Evolutionary conservation across 2,888 invertebrate genomes (phyloP), one percentile per base, ranked within the genome.

Genomic region (Lasioglossum oenotherae): DNA sequence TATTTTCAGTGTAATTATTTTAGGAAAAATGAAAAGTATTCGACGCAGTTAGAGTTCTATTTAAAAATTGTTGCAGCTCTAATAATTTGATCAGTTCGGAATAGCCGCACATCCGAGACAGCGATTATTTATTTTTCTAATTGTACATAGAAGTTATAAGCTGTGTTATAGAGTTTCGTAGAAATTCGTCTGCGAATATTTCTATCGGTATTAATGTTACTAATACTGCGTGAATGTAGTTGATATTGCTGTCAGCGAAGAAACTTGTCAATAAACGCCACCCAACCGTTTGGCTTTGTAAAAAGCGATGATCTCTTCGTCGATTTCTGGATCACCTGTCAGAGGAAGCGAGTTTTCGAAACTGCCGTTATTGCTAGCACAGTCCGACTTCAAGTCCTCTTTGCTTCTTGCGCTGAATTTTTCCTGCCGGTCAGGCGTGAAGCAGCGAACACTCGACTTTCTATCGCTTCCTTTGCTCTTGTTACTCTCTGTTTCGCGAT

Each of bases 271-370:
- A 82, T 91, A 92, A 76, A 69, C 77, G 67, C 86, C 90, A 23
- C 91, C 92, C 3, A 85, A 81, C 71, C 91, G 89, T 89, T 93
- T 90, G 10, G 92, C 91, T 94, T 94, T 67, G 90, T 92, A 95
- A 93, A 94, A 96, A 64, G 95, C 95, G 81, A 95, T 93, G 78
- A 96, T 96, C 93, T 96, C 96, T 81, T 95, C 95, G 89, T 96
- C 96, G 27, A 96, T 95, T 85, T 95, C 96, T 5, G 92, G 91
- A 90, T 96, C 96, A 2, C 96, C 96, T 19, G 96, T 96, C 38
- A 96, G 89, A 14, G 95, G 95, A 41, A 96, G 93, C 1, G 94
- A 93, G 82, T 94, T 93, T 78, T 94, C 92, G 87, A 95, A 95
- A 71, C 93, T 88, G 19, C 93, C 92, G 73, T 41, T 31, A 38